These are phyloP conservation scores for Horisme vitalbata DNA, from an alignment of 2,888 invertebrate genomes.

Conservation along the genomic window DNA sequence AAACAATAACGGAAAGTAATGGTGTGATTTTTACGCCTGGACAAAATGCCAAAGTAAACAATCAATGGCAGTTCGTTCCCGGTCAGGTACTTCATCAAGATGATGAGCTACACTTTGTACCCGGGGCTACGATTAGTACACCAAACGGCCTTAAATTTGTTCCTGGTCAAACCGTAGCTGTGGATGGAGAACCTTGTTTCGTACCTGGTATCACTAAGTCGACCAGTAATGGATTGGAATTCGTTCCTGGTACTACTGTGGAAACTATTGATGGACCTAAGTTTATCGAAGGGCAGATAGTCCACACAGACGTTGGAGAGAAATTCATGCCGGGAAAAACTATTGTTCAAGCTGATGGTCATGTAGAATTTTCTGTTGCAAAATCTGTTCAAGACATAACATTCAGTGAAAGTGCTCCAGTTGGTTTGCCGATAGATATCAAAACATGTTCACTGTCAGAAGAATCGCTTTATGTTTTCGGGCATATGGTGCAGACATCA, in stretches of 20 bases:
- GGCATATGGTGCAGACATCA: slow-evolving; percentile 86
- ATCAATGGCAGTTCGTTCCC: slow-evolving; percentile 85
- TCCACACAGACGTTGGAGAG: slow-evolving; percentile 82
- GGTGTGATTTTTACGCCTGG: slow-evolving; percentile 85
- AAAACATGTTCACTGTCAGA: slow-evolving; percentile 78
- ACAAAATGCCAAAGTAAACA: slow-evolving; percentile 79
- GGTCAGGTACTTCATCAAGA: slow-evolving; percentile 84
- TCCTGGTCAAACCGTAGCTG: slow-evolving; percentile 84
- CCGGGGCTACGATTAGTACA: slow-evolving; percentile 85
- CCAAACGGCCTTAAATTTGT: slow-evolving; percentile 85
- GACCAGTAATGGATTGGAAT: slow-evolving; percentile 68
- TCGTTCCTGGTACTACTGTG: slow-evolving; percentile 84
- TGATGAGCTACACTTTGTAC: slow-evolving; percentile 81
- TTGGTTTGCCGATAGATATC: slow-evolving; percentile 83
- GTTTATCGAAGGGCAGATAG: slow-evolving; percentile 86
- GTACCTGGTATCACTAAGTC: slow-evolving; percentile 83
- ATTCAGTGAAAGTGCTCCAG: slow-evolving; percentile 78
- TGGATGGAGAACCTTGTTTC: slow-evolving; percentile 80
- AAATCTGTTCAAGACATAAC: slow-evolving; percentile 81
- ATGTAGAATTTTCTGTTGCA: slow-evolving; percentile 83
- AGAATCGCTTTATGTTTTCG: slow-evolving; percentile 82
- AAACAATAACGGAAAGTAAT: slow-evolving; percentile 78
- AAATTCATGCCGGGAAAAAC: slow-evolving; percentile 85
- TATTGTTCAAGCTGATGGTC: slow-evolving; percentile 72
- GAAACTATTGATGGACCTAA: slow-evolving; percentile 85